Conservation (phyloP, 2,888 invertebrate species). For the Leptarthrus brevirostris region DNA sequence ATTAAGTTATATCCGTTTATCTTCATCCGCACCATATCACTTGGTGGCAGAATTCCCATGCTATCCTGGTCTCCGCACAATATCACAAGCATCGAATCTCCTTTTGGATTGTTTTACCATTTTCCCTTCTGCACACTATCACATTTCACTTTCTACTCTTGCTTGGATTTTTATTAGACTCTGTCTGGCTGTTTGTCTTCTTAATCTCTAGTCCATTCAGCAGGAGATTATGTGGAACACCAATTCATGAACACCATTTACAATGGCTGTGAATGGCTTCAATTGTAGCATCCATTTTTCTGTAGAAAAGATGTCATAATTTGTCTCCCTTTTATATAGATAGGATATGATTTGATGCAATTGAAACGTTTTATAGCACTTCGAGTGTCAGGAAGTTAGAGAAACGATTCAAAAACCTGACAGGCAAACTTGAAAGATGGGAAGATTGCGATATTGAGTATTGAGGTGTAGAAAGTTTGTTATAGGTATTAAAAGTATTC, state of each 20-base stretch:
- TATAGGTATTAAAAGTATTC: too few species aligned
- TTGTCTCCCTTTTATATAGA: slow-evolving; percentile 24
- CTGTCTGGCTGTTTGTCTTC: slow-evolving; percentile 41
- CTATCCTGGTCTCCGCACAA: not conserved
- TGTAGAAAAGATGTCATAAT: slow-evolving; percentile 12
- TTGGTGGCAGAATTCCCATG: not conserved
- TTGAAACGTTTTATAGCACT: slow-evolving; percentile 8
- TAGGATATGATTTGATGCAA: slow-evolving; percentile 15
- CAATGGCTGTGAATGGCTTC: not conserved
- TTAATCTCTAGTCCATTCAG: slow-evolving; percentile 34
- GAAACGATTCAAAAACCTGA: slow-evolving; percentile 8
- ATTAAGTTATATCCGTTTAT: slow-evolving; percentile 42
- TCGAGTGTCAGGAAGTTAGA: not conserved
- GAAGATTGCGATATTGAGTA: too few species aligned
- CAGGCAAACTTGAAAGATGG: too few species aligned
- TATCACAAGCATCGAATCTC: not conserved
- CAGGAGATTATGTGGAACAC: slow-evolving; percentile 18
- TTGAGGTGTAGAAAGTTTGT: too few species aligned
- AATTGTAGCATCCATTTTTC: not conserved
- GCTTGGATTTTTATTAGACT: slow-evolving; percentile 37
- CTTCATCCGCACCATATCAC: slow-evolving; percentile 29
- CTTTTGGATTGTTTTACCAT: slow-evolving; percentile 10
- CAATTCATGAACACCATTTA: slow-evolving; percentile 6
- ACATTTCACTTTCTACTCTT: slow-evolving; percentile 37
- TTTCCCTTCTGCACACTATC: not conserved